Evolutionary conservation across 2,888 invertebrate genomes (phyloP), one percentile per base, ranked within the genome.

Genomic region (Sthenelais limicola): DNA sequence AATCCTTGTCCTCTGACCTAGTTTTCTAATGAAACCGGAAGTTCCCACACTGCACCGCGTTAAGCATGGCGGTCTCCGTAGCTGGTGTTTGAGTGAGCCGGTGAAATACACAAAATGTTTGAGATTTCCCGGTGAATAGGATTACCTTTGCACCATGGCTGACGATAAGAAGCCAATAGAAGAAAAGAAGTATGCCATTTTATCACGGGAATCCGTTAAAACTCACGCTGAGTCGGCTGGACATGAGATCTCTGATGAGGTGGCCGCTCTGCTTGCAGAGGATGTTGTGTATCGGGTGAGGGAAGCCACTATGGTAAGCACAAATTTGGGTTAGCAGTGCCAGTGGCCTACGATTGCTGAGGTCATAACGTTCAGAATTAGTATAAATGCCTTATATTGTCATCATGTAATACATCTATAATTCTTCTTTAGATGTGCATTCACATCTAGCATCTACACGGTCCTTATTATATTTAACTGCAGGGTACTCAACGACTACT

Each of bases 261-360:
- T 84, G 28, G 80, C 84, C 7, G 78, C 78, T 21, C 54, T 85
- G 9, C 77, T 88, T 7, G 82, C 86, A 21, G 86, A 88, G 75
- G 88, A 88, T 81, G 84, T 83, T 33, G 85, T 82, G 76, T 88
- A 87, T 73, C 78, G 88, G 43, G 78, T 88, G 2, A 76, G 88
- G 67, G 87, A 88, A 78, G 80, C 84, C 28, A 78, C 84, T 21
- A 85, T 85, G 83, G 87, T 87, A 76, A 49, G 71, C 47, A 9
- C 12, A 18, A 18, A 9, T 43, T 43, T 9, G 18, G 43, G 9
- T 43, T 43, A 9, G 9, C 43, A 43, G 43, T 18, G 9, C 18
- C 43, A 43, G 18, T 43, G 12, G 9, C 9, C 43, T 43, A 18
- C 18, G n/a, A n/a, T n/a, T n/a, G n/a, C n/a, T n/a, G n/a, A n/a